Percentiles rank a stretch among this genome's conserved stretches.
These are phyloP conservation scores for Chymomyza fuscimana DNA, from an alignment of 2,888 invertebrate genomes.

Conservation along the genomic window DNA sequence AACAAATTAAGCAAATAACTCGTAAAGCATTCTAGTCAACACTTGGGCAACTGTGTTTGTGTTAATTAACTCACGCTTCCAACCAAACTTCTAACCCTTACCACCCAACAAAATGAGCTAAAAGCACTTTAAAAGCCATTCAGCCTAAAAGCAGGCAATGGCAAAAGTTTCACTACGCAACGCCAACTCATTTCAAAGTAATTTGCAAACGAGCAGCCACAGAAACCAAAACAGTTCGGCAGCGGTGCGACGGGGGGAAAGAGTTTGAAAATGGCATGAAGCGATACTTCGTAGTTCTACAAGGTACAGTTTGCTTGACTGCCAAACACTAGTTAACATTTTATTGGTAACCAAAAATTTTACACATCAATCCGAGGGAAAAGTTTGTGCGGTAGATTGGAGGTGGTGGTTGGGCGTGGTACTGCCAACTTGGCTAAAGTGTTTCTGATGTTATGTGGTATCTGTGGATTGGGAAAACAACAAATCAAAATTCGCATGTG, in stretches of 20 bases:
- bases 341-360: constrained; percentile 72
- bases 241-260: not conserved
- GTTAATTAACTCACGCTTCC: constrained; percentile 48
- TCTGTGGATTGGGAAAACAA: constrained; percentile 27
- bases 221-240: constrained; percentile 17
- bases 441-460: constrained; percentile 62
- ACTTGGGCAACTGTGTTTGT: constrained; percentile 41
- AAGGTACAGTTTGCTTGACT: constrained; percentile 15
- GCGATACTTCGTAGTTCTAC: not conserved
- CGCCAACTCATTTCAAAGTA: constrained; percentile 66
- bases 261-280: not conserved
- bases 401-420: not conserved
- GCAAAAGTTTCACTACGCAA: constrained; percentile 22
- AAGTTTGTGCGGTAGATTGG: not conserved
- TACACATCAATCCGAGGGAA: constrained; percentile 54
- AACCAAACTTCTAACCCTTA: not conserved
- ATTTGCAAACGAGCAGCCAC: constrained; percentile 55
- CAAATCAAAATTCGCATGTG: constrained; percentile 15
- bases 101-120: constrained; percentile 29
- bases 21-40: constrained; percentile 33
- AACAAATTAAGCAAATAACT: constrained; percentile 64
- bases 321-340: constrained; percentile 51
- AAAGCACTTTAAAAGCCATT: constrained; percentile 54
- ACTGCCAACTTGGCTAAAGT: constrained; percentile 45
- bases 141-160: constrained; percentile 30